Conservation (phyloP, 1,140 invertebrate species). For the Meloidogyne chitwoodi region DNA sequence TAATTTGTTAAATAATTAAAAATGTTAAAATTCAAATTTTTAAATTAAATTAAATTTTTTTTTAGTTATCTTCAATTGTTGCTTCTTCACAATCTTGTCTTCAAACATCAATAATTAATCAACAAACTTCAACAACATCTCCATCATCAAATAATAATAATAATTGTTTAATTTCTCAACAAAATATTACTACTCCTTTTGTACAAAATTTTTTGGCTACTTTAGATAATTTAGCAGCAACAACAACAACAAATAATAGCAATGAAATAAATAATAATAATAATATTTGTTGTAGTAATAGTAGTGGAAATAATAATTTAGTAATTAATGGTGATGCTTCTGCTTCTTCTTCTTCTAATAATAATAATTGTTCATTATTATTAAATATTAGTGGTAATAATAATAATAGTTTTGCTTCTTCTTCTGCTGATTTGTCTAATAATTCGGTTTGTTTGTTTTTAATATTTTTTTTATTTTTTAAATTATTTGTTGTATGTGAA, state of each 20-base stretch:
- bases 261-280: too few relatives aligned
- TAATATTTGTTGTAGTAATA: too few relatives aligned
- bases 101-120: too few relatives aligned
- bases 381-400: background rate
- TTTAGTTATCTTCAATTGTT: slow-evolving; percentile 1
- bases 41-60: too few relatives aligned
- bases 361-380: background rate
- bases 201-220: background rate
- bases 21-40: slow-evolving; percentile 4
- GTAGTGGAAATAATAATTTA: background rate
- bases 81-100: background rate
- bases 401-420: background rate
- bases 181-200: background rate
- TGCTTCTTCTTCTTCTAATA: too few relatives aligned
- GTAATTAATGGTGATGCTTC: too few relatives aligned
- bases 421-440: background rate
- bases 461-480: background rate
- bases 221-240: background rate
- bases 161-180: background rate
- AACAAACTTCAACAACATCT: background rate
- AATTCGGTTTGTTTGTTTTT: background rate
- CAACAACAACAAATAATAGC: background rate
- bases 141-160: background rate
- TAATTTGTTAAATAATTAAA: background rate
- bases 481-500: background rate